These are phyloP conservation scores for Protaetia brevitarsis DNA, from an alignment of 1,140 invertebrate species.

Conservation along the genomic window DNA sequence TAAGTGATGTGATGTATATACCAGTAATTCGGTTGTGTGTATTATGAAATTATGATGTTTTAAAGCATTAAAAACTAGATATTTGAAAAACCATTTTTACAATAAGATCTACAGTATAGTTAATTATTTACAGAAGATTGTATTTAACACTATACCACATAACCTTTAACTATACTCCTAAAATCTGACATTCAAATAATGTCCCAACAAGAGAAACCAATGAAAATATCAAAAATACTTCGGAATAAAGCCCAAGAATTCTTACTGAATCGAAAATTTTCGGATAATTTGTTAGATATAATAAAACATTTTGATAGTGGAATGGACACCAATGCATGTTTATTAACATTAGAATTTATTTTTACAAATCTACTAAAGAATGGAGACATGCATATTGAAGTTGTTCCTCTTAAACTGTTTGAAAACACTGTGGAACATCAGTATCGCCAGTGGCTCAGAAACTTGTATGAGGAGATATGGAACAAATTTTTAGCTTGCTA, in stretches of 20 bases:
- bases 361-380: slow-evolving; percentile 64
- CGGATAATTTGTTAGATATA: slow-evolving; percentile 62
- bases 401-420: slow-evolving; percentile 54
- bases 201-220: slow-evolving; percentile 21
- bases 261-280: slow-evolving; percentile 59
- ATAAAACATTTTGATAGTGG: slow-evolving; percentile 61
- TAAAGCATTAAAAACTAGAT: too few species aligned
- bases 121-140: too few species aligned
- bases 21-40: too few species aligned
- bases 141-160: too few species aligned
- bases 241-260: slow-evolving; percentile 65
- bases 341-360: slow-evolving; percentile 65
- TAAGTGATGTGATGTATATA: too few species aligned
- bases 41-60: too few species aligned
- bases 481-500: slow-evolving; percentile 54
- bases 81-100: too few species aligned
- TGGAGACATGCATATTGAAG: slow-evolving; percentile 58
- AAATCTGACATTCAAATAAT: neutral
- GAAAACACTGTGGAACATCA: slow-evolving; percentile 57
- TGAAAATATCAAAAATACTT: slow-evolving; percentile 54
- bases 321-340: slow-evolving; percentile 53
- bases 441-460: slow-evolving; percentile 58
- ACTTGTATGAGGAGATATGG: slow-evolving; percentile 61
- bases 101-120: too few species aligned
- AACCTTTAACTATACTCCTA: neutral